phyloP scores from a whole-genome alignment of 2,797 vertebrate genomes.

The Esox masquinongy region DNA sequence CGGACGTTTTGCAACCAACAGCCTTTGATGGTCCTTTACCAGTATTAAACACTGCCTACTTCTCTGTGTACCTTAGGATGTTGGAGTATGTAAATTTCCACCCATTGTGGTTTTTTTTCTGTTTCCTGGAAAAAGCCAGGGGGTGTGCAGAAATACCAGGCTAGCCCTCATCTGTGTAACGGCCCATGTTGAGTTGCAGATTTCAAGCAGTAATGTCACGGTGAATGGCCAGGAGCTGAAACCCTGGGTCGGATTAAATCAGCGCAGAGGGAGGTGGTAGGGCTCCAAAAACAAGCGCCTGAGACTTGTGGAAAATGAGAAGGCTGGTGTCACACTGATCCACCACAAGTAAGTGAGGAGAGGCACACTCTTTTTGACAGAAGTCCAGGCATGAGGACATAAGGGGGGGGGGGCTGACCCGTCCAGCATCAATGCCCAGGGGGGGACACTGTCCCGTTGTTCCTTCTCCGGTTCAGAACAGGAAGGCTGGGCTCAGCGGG shows the following conservation, averaged over 20 bases:
- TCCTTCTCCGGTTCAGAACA: constrained; percentile 35
- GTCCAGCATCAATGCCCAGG: constrained; percentile 24
- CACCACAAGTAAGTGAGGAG: constrained; percentile 41
- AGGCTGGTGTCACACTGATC: constrained; percentile 54
- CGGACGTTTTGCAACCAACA: constrained; percentile 57
- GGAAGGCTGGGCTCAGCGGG: constrained; percentile 16
- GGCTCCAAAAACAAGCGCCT: constrained; percentile 51
- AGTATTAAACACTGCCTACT: constrained; percentile 46
- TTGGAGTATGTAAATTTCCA: constrained; percentile 63
- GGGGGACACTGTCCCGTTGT: constrained; percentile 20
- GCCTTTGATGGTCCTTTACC: constrained; percentile 58
- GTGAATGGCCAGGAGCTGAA: constrained; percentile 28
- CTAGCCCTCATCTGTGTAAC: constrained; percentile 35
- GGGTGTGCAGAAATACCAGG: constrained; percentile 37
- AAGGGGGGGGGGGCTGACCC: constrained; percentile 40
- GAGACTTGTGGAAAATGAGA: constrained; percentile 29
- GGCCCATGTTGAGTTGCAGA: constrained; percentile 49
- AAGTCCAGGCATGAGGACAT: constrained; percentile 40
- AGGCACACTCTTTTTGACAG: constrained; percentile 31
- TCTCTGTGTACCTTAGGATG: constrained; percentile 59
- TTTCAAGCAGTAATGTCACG: constrained; percentile 32
- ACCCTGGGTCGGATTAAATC: constrained; percentile 56
- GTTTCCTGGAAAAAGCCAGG: constrained; percentile 36
- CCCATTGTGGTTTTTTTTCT: constrained; percentile 22
- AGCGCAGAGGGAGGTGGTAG: constrained; percentile 20